phyloP scores from a whole-genome alignment of 2,113 vertebrate genomes.

The Sinosuthora webbiana region DNA sequence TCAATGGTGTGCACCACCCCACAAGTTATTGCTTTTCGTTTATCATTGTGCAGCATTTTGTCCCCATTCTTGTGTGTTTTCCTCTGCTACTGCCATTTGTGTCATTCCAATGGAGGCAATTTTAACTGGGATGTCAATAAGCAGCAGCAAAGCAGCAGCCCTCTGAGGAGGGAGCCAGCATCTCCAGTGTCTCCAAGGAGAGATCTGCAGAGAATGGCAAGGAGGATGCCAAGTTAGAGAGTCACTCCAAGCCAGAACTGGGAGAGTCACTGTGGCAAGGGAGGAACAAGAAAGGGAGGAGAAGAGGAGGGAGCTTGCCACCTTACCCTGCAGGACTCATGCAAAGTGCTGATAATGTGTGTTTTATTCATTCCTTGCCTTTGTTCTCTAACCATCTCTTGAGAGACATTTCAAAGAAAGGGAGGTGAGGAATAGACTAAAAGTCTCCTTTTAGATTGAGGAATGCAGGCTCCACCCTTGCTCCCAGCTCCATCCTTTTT shows the following conservation, averaged over 20 bases:
- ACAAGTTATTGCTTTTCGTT: neutral
- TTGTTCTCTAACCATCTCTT: constrained; percentile 65
- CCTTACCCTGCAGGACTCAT: constrained; percentile 49
- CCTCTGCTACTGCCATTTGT: neutral
- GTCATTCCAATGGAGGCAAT: neutral
- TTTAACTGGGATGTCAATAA: neutral
- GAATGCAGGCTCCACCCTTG: constrained; percentile 66
- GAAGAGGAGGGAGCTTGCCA: neutral
- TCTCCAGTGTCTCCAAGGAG: neutral
- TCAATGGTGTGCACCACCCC: neutral
- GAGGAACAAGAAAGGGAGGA: constrained; percentile 8
- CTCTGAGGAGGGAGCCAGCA: neutral
- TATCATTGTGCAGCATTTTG: neutral
- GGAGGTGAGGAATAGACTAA: constrained; percentile 55
- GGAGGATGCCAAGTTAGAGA: neutral
- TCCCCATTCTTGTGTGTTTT: neutral
- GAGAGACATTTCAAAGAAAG: constrained; percentile 66
- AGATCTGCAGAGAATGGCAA: neutral
- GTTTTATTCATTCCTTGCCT: constrained; percentile 47
- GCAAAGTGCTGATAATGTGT: constrained; percentile 49
- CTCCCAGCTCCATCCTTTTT: constrained; percentile 60
- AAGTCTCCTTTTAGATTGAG: constrained; percentile 63
- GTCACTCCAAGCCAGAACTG: neutral
- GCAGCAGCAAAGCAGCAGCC: neutral
- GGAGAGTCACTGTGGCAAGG: neutral